These are phyloP conservation scores for Gavia stellata DNA, from an alignment of 2,113 vertebrate genomes.

Conservation along the genomic window DNA sequence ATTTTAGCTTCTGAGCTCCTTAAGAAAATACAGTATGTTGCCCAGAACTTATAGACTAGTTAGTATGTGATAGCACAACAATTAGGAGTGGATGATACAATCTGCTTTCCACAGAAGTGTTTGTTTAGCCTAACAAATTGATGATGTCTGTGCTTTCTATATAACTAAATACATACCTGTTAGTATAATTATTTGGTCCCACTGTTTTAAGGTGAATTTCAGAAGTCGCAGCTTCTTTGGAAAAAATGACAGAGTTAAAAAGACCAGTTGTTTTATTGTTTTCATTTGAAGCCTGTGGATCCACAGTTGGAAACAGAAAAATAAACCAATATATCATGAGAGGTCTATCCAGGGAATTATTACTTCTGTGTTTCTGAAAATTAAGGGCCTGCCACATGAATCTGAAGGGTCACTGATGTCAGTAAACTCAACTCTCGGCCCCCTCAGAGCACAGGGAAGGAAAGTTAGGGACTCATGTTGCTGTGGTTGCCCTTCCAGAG, in stretches of 20 bases:
- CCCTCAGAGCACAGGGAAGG: not conserved
- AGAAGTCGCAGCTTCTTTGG: not conserved
- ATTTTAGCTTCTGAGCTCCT: not conserved
- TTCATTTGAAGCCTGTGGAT: not conserved
- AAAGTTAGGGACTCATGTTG: fast-evolving
- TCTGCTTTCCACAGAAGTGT: not conserved
- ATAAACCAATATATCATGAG: not conserved
- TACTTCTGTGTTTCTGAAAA: not conserved
- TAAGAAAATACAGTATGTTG: too few relatives aligned
- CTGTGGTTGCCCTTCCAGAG: not conserved
- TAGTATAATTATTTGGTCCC: not conserved
- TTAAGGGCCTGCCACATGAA: not conserved
- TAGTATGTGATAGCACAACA: too few relatives aligned
- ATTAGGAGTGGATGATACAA: too few relatives aligned
- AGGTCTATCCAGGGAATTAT: not conserved
- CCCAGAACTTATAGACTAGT: too few relatives aligned
- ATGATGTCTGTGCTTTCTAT: not conserved
- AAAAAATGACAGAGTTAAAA: not conserved
- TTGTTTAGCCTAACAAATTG: not conserved
- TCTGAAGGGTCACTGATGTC: not conserved
- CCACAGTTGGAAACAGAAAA: not conserved
- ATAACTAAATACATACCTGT: fast-evolving
- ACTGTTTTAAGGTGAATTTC: not conserved
- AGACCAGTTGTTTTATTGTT: not conserved
- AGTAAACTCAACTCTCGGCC: not conserved